These are phyloP conservation scores for Chrysaora quinquecirrha DNA, from an alignment of 30 jellyfish, hydroid and myxozoan genomes.

Conservation along the genomic window DNA sequence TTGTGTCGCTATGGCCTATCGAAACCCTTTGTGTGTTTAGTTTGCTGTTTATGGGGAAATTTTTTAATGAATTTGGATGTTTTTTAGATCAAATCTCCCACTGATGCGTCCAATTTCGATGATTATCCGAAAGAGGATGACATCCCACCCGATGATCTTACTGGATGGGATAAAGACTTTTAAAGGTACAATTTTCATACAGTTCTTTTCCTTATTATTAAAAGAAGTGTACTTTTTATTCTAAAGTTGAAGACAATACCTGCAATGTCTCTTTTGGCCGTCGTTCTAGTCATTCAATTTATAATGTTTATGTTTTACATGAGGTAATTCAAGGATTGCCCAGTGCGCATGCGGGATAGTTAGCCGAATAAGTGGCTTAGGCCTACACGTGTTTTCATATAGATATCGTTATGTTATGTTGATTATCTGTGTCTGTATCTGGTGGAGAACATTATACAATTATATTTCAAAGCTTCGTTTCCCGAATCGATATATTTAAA, in stretches of 20 bases:
- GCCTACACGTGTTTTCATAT: too few relatives aligned
- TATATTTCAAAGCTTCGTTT: too few relatives aligned
- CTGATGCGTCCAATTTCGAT: slow-evolving; percentile 96
- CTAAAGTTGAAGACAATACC: background rate
- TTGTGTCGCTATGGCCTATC: too few relatives aligned
- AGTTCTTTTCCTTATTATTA: background rate
- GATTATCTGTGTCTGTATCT: too few relatives aligned
- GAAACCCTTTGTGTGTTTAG: too few relatives aligned
- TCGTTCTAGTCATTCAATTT: too few relatives aligned
- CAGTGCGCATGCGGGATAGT: background rate
- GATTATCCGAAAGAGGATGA: slow-evolving; percentile 99
- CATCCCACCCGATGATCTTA: slow-evolving; percentile 97
- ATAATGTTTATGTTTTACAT: background rate
- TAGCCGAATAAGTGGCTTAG: too few relatives aligned
- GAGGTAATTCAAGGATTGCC: background rate
- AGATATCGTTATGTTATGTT: too few relatives aligned
- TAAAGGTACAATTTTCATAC: slow-evolving; percentile 17
- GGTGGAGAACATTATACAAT: too few relatives aligned
- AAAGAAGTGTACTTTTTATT: background rate
- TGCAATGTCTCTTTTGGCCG: background rate
- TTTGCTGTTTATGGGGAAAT: too few relatives aligned
- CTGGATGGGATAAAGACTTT: slow-evolving; percentile 99
- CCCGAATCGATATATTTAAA: too few relatives aligned
- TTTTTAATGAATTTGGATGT: too few relatives aligned
- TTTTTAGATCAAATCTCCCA: slow-evolving; percentile 90